Conservation (phyloP, 1,140 invertebrate species). For the Halyomorpha halys region DNA sequence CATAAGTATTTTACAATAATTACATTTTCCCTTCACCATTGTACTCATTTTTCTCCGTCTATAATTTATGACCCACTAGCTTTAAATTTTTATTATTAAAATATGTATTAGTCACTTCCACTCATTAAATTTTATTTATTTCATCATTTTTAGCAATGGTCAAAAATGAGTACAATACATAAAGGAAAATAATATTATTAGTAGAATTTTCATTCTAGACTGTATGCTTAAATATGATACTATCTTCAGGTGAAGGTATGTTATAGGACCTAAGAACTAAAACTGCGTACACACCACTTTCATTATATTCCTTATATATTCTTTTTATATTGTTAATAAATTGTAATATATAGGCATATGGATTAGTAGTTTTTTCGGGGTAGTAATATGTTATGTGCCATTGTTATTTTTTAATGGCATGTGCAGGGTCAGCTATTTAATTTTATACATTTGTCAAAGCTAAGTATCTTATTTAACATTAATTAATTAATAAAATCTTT, state of each 20-base stretch:
- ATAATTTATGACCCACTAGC: no score
- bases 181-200: background rate
- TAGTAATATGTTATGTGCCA: constrained; percentile 15
- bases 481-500: no score
- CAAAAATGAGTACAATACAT: no score
- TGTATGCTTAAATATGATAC: constrained; percentile 13
- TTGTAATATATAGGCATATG: constrained; percentile 17
- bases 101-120: no score
- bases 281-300: constrained; percentile 12
- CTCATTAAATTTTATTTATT: no score
- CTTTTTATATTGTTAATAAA: constrained; percentile 17
- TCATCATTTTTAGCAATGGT: no score
- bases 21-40: background rate
- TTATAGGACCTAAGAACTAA: constrained; percentile 14
- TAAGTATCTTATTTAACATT: no score
- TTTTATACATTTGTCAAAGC: no score
- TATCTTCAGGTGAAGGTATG: constrained; percentile 16
- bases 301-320: constrained; percentile 15
- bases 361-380: constrained; percentile 16
- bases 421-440: constrained; percentile 1
- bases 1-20: constrained; percentile 6
- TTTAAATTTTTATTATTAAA: no score
- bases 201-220: constrained; percentile 8
- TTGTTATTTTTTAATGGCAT: constrained; percentile 14
- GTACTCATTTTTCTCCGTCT: no score